A percentile compares a stretch with the other conserved stretches of the same genome.
Evolutionary conservation across 2,888 invertebrate genomes (phyloP).

Genomic region (Oscheius sp.): DNA sequence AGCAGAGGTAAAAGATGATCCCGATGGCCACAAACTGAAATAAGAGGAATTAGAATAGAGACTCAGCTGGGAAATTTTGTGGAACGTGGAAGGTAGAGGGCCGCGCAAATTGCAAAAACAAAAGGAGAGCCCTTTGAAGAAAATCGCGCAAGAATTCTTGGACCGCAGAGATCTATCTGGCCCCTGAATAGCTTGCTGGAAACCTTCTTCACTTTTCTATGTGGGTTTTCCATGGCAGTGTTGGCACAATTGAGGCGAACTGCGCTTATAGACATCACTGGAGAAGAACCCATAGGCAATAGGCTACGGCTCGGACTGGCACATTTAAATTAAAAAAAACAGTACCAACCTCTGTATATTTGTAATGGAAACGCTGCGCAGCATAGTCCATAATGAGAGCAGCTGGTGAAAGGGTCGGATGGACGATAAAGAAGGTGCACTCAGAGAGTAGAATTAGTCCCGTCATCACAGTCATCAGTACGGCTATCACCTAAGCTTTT

Average conservation of each 20-base stretch:
- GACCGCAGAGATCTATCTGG: no score
- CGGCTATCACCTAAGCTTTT: slow-evolving; percentile 34
- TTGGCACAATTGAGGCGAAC: no score
- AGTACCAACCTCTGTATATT: slow-evolving; percentile 86
- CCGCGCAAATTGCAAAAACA: neutral
- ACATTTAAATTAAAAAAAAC: no score
- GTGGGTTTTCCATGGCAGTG: no score
- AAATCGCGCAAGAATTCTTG: no score
- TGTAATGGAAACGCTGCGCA: slow-evolving; percentile 86
- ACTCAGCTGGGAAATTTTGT: neutral
- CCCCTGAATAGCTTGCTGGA: no score
- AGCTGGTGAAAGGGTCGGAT: slow-evolving; percentile 92
- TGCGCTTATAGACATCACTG: no score
- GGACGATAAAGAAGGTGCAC: slow-evolving; percentile 93
- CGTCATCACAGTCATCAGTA: slow-evolving; percentile 83
- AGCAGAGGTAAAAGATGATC: slow-evolving; percentile 92
- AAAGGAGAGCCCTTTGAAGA: neutral
- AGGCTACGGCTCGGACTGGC: no score
- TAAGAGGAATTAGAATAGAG: neutral
- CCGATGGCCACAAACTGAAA: slow-evolving; percentile 87
- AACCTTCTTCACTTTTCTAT: no score
- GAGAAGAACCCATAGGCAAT: no score
- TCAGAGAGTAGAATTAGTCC: slow-evolving; percentile 98
- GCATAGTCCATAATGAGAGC: slow-evolving; percentile 91
- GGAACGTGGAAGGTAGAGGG: neutral